Evolutionary conservation across 2,797 vertebrate species (phyloP).

Genomic region (Choloepus didactylus): DNA sequence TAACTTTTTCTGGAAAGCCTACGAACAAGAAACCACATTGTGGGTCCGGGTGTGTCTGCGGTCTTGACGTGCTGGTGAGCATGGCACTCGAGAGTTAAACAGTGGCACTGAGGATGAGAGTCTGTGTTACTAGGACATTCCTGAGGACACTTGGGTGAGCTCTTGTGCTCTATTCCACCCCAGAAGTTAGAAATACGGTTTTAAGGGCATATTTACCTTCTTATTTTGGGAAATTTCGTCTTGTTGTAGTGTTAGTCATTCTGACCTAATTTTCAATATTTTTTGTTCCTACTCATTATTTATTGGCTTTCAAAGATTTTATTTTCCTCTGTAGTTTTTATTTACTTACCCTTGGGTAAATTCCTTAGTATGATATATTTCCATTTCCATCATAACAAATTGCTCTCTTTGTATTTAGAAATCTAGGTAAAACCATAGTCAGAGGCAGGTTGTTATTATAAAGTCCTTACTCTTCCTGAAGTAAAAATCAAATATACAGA

Average conservation of each 20-base stretch:
- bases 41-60: not conserved
- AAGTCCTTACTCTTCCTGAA: conserved; percentile 18
- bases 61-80: not conserved
- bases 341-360: not conserved
- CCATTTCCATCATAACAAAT: not conserved
- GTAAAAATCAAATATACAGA: not conserved
- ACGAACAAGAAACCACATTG: no score
- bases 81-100: accelerated
- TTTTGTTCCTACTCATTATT: not conserved
- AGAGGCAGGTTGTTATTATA: not conserved
- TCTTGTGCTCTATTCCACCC: not conserved
- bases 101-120: not conserved
- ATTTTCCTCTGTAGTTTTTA: not conserved
- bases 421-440: not conserved
- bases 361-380: not conserved
- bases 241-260: not conserved
- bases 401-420: conserved; percentile 18
- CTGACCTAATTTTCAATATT: not conserved
- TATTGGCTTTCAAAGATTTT: conserved; percentile 15
- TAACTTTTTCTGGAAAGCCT: not conserved
- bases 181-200: not conserved
- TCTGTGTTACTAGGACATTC: no score
- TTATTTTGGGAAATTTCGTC: not conserved
- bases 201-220: not conserved
- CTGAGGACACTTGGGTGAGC: accelerated